Percentiles rank a stretch among this genome's conserved stretches.
phyloP scores from a whole-genome alignment of 2,888 invertebrate genomes.

The Pollenia angustigena region DNA sequence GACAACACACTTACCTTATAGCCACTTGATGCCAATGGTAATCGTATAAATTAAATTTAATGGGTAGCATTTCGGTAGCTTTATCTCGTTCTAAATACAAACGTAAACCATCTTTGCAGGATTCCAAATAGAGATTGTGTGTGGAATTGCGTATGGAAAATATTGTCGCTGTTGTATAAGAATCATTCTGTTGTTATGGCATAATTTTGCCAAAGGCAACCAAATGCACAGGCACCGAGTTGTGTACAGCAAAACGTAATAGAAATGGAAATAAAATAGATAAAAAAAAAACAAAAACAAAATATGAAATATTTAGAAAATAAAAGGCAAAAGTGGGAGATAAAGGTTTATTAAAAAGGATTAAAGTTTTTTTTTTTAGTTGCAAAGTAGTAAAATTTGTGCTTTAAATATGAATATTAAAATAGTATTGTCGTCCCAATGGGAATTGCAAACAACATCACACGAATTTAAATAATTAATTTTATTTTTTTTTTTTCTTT shows the following conservation, averaged over 20 bases:
- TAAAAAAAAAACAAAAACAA: background rate
- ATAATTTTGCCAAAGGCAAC: constrained; percentile 45
- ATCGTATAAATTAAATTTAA: constrained; percentile 84
- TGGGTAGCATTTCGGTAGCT: constrained; percentile 84
- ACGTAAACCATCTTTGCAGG: constrained; percentile 82
- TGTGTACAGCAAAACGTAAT: background rate
- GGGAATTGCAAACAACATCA: background rate
- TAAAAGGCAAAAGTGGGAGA: constrained; percentile 33
- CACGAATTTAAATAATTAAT: background rate
- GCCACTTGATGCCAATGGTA: constrained; percentile 84
- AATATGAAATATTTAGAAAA: constrained; percentile 33
- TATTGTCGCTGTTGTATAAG: constrained; percentile 79
- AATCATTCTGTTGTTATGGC: constrained; percentile 76
- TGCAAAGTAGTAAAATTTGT: background rate
- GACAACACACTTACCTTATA: constrained; percentile 80
- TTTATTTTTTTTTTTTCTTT: background rate
- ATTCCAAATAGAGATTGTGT: constrained; percentile 83
- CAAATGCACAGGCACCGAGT: background rate
- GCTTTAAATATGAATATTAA: background rate
- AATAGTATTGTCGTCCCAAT: background rate
- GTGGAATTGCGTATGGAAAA: constrained; percentile 83
- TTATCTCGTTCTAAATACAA: constrained; percentile 83
- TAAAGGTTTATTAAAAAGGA: constrained; percentile 45
- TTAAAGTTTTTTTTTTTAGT: constrained; percentile 1
- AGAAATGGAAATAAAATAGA: constrained; percentile 48